Evolutionary conservation across 2,797 vertebrate genomes (phyloP).

Genomic region (Lycodopsis pacificus): DNA sequence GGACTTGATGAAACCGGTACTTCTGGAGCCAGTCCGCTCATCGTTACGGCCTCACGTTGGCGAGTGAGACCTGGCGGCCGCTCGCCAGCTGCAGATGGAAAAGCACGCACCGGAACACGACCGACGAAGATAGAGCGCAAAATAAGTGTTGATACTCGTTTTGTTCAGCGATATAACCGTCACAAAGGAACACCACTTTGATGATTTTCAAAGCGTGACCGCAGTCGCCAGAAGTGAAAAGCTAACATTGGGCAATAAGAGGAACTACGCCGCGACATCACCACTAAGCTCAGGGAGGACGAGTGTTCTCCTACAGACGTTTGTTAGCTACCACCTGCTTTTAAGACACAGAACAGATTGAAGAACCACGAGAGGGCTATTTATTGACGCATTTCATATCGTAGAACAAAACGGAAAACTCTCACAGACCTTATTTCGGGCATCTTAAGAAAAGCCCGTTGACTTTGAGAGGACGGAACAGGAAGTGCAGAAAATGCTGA

Average conservation of each 20-base stretch:
- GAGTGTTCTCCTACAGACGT: too few relatives aligned
- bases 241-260: too few relatives aligned
- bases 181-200: not conserved
- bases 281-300: too few relatives aligned
- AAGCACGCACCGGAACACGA: not conserved
- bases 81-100: not conserved
- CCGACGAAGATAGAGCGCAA: not conserved
- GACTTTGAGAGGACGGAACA: not conserved
- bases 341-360: too few relatives aligned
- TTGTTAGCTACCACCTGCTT: too few relatives aligned
- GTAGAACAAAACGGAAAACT: too few relatives aligned
- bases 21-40: not conserved
- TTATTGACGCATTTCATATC: not conserved
- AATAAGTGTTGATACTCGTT: not conserved
- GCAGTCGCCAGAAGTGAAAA: too few relatives aligned
- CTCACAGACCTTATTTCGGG: too few relatives aligned
- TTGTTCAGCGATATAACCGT: too few relatives aligned
- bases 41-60: not conserved
- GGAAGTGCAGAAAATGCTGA: not conserved
- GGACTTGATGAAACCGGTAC: not conserved
- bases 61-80: not conserved
- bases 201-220: not conserved
- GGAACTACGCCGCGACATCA: too few relatives aligned
- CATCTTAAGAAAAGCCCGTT: not conserved
- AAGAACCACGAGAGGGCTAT: not conserved